These are phyloP conservation scores for Misgurnus mizolepis DNA, from an alignment of 2,113 vertebrate genomes.

Conservation along the genomic window DNA sequence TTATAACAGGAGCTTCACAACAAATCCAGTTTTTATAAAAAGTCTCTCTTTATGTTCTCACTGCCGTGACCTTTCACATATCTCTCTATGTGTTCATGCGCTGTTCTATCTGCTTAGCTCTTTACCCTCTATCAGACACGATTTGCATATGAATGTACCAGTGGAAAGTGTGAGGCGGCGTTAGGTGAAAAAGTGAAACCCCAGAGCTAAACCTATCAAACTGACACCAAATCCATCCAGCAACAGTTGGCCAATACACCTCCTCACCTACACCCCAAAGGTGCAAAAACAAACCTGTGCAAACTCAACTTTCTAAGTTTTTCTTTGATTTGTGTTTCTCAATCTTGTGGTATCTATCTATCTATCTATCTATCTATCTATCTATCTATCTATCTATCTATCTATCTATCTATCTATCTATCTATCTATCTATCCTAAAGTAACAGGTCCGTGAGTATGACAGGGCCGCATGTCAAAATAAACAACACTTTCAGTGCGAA, in stretches of 20 bases:
- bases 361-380: too few relatives aligned
- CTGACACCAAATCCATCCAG: constrained; percentile 33
- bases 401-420: too few relatives aligned
- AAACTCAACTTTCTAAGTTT: constrained; percentile 7
- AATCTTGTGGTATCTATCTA: too few relatives aligned
- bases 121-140: constrained; percentile 26
- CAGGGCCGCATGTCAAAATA: constrained; percentile 6
- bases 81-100: constrained; percentile 10
- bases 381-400: too few relatives aligned
- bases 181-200: constrained; percentile 38
- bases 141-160: constrained; percentile 49
- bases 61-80: constrained; percentile 21
- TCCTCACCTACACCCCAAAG: constrained; percentile 19
- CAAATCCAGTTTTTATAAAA: constrained; percentile 28
- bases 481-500: constrained; percentile 12
- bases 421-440: background rate
- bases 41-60: constrained; percentile 6
- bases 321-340: background rate
- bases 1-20: background rate
- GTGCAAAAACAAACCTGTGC: constrained; percentile 2
- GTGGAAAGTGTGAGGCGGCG: constrained; percentile 42
- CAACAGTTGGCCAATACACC: constrained; percentile 34
- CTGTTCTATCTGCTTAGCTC: constrained; percentile 35
- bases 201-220: constrained; percentile 8
- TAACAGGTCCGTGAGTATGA: background rate